Evolutionary conservation across 2,797 vertebrate species (phyloP), one percentile per base, ranked within the genome.

Genomic region (Cetoscarus ocellatus): DNA sequence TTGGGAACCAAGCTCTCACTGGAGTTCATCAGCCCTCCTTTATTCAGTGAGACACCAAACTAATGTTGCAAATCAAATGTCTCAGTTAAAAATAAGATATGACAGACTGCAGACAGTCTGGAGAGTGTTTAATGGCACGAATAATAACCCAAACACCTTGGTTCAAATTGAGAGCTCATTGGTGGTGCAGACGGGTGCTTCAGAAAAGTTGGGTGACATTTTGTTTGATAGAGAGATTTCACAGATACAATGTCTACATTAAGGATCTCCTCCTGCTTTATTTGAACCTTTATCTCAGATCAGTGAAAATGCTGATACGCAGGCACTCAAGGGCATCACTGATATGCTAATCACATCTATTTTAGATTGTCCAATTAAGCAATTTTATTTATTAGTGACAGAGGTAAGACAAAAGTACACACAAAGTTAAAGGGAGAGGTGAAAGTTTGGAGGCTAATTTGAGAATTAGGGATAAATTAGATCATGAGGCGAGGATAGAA

Each of bases 41-140:
- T 73, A 79, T 84, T 56, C 70, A 61, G 88, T 71, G 72, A 76
- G 58, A 84, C 61, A 65, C 80, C 6, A 14, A 82, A 61, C 63
- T 88, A 85, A 90, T 91, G 84, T 74, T 84, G 68, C 77, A 82
- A 78, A 86, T 79, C 72, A 73, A 61, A 10, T 13, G 17, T 39
- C 14, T 65, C 61, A 61, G 52, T 75, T 58, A 52, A 69, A 61
- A 83, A 51, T 72, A 77, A 49, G 18, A 75, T 57, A 75, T 51
- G 15, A 81, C 75, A 77, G 75, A 48, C 45, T 39, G 27, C 27
- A 11, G 67, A 73, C 54, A 65, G 73, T 81, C 67, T 68, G 67
- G 80, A n/a, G 57, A 45, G 55, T 70, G 68, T 80, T 82, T 67
- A 86, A 84, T 83, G 73, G 72, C 66, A 70, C 54, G 36, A 50